Base-by-base conservation (phyloP, 2,113 vertebrate species). In the Cynoglossus semilaevis region DNA sequence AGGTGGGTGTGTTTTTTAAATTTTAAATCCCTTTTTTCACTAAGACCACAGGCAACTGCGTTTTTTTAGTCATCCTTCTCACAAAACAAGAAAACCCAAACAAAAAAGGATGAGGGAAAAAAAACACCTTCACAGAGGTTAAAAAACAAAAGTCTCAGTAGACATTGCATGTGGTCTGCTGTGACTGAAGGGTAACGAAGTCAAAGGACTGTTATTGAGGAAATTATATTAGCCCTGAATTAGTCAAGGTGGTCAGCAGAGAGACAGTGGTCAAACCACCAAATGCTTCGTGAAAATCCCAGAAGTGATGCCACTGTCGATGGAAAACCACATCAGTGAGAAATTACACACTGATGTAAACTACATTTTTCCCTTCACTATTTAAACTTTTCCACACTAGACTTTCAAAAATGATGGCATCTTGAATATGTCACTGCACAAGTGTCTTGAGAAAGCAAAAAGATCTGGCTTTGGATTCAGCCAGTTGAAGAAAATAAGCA, bases 201-300 rank as follows among this genome's bases (percentile, higher is more conserved):
- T 42, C 5, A 1, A 7, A 2, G 53, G 12, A 7, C 40, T 45
- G 10, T 60, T 37, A 38, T 3, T 47, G 55, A 68, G 72, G 70
- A 70, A 74, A 77, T 73, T 0, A 66, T 75, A 73, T 78, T 60
- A 50, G 15, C 14, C 47, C 72, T 1, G 12, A 16, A 63, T 74
- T 61, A 60, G 63, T 70, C 40, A 72, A 71, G 16, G 45, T 57
- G 46, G 48, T 67, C 53, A 36, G 45, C 47, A 43, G 52, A 60
- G 48, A 70, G 51, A 71, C 51, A 40, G 64, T 15, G 65, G 62
- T 60, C 34, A 50, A 69, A 60, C 58, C 70, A 63, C 49, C 7
- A 42, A 48, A 44, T 29, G 12, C 42, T 51, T 41, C 8, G 9
- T 18, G 14, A 62, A 62, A 76, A 64, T 49, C 13, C 45, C 55